A percentile compares a stretch with the other conserved stretches of the same genome.
These are phyloP conservation scores for Agapostemon virescens DNA, from an alignment of 2,888 invertebrate genomes.

Conservation along the genomic window DNA sequence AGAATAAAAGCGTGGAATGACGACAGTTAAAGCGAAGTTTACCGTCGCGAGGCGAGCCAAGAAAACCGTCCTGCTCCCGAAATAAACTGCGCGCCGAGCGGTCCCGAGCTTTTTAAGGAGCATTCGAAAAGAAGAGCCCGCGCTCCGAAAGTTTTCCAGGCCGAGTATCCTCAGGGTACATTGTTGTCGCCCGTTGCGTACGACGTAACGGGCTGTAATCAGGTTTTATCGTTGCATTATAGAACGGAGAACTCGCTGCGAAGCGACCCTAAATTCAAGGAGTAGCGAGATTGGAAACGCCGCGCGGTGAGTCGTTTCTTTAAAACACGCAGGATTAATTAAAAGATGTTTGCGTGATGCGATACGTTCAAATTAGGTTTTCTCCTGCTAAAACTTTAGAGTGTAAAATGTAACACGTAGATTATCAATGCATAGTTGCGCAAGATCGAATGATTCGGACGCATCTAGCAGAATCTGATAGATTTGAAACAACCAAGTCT, in stretches of 20 bases:
- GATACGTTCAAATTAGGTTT: not conserved
- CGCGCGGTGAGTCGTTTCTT: not conserved
- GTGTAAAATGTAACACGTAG: too few relatives aligned
- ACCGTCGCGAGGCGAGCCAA: constrained; percentile 36
- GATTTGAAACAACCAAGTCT: too few relatives aligned
- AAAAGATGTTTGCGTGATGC: not conserved
- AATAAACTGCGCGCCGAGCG: constrained; percentile 35
- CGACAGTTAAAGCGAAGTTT: constrained; percentile 45
- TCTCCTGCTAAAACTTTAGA: too few relatives aligned
- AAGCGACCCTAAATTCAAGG: not conserved
- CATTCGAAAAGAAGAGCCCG: constrained; percentile 22
- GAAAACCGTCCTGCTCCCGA: constrained; percentile 3
- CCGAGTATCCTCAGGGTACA: not conserved
- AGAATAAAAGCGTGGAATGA: constrained; percentile 33
- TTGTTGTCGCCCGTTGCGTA: constrained; percentile 13
- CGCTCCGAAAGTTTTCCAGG: constrained; percentile 18
- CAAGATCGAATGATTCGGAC: too few relatives aligned
- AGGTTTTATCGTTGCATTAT: constrained; percentile 13
- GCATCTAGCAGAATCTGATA: too few relatives aligned
- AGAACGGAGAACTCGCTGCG: not conserved
- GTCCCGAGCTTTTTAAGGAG: constrained; percentile 39
- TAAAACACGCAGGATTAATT: not conserved
- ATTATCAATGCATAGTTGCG: too few relatives aligned
- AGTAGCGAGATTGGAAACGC: not conserved
- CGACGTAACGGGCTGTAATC: constrained; percentile 17